Evolutionary conservation across 2,113 vertebrate species (phyloP), one percentile per base, ranked within the genome.

Genomic region (Oncorhynchus tshawytscha): DNA sequence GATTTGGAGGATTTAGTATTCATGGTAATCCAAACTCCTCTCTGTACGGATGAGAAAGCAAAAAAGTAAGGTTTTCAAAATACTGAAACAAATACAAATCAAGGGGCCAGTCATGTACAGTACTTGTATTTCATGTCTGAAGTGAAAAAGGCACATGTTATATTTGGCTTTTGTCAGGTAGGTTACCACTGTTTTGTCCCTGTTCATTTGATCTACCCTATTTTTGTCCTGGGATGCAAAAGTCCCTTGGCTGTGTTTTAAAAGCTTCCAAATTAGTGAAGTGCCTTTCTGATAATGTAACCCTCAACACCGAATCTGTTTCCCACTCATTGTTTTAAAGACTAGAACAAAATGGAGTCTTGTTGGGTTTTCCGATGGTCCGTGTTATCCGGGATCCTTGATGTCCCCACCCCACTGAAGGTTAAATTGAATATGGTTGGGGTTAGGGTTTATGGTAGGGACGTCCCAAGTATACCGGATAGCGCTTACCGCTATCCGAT

Each of bases 271-370:
- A 71, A 71, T 39, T 62, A 29, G 9, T 66, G 24, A 51, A 15
- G 11, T 13, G 59, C 59, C 16, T 57, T 64, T 24, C 64, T 66
- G 25, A 8, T 27, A 24, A 66, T 66, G 64, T 49, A 70, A n/a
- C 27, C 66, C 5, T 34, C 31, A 68, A 70, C 25, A 31, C 4
- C 27, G 74, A 54, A 59, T 80, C 49, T 49, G 72, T 57, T 80
- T 75, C 48, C 71, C 34, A 59, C 72, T 67, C 15, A 77, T 81
- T 81, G 80, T 81, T 81, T 71, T 84, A 76, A n/a, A 82, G 49
- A 67, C 69, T 16, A 45, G 70, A 76, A 70, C 76, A 76, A 76
- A 78, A 79, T 77, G 54, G 69, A 75, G 72, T 74, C 12, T 69
- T 31, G 59, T n/a, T 60, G 59, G 59, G 59, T 60, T 60, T 60